These are phyloP conservation scores for Anagrus nilaparvatae DNA, from an alignment of 1,140 invertebrate species.

Conservation along the genomic window DNA sequence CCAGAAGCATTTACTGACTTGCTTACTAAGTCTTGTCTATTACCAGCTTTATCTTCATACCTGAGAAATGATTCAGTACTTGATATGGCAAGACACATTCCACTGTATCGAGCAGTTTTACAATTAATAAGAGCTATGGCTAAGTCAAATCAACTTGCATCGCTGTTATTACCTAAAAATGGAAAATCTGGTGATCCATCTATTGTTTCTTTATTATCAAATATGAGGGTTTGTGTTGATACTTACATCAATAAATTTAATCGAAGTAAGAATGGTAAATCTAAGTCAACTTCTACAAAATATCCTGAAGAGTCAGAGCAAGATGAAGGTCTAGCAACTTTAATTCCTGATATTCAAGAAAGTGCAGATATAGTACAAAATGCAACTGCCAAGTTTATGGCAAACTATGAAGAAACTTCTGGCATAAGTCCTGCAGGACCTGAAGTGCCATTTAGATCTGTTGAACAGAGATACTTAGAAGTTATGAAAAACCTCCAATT, in stretches of 20 bases:
- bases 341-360: conserved; percentile 79
- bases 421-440: conserved; percentile 33
- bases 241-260: conserved; percentile 61
- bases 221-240: conserved; percentile 85
- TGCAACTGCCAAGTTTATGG: conserved; percentile 47
- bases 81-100: conserved; percentile 91
- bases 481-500: conserved; percentile 84
- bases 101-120: conserved; percentile 76
- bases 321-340: conserved; percentile 74
- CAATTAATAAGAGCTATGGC: conserved; percentile 72
- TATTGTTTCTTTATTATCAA: conserved; percentile 60
- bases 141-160: conserved; percentile 53
- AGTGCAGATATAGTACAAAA: conserved; percentile 69
- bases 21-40: conserved; percentile 69
- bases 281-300: conserved; percentile 27
- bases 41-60: conserved; percentile 83
- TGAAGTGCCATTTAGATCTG: conserved; percentile 43
- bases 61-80: conserved; percentile 89
- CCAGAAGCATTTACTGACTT: conserved; percentile 64
- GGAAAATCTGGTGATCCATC: conserved; percentile 40
- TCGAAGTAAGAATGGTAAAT: conserved; percentile 32
- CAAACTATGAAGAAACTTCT: conserved; percentile 32
- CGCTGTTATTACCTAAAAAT: conserved; percentile 52
- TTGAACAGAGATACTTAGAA: conserved; percentile 69
- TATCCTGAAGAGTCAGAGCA: conserved; percentile 62